Evolutionary conservation across 2,797 vertebrate species (phyloP), one percentile per base, ranked within the genome.

Genomic region (Acropternis orthonyx): DNA sequence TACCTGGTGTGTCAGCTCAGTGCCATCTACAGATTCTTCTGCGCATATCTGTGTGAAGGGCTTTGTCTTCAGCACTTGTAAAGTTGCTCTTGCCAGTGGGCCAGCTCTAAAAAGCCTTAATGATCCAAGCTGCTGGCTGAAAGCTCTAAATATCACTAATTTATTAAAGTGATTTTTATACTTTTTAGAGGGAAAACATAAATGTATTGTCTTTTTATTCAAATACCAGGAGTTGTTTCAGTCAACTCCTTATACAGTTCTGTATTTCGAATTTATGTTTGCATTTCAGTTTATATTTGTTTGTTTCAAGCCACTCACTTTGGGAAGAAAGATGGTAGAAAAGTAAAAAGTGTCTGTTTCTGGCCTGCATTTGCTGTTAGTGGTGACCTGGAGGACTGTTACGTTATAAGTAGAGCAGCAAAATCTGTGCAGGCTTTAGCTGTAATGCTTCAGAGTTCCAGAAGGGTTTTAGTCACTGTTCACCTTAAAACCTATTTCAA

Each of bases 1-100:
- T 20, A 27, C 36, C 22, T 73, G 17, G 1, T 1, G 4, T 71
- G 74, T 87, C 72, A 39, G 1, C 63, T 93, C 89, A 92, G 81
- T 94, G 95, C 80, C 74, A 82, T 56, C 74, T 89, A 17, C 69
- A 92, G 71, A 89, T 79, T 14, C 36, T 30, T 81, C 55, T 85
- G 63, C 67, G 14, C 11, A 1, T 39, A 34, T 27, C 8, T 4
- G 5, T 20, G 15, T 39, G 12, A 17, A 58, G 26, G 13, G 32
- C 30, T 75, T 90, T 75, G 48, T 39, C 28, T 68, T 51, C 44
- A 37, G 10, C 66, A 24, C 14, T 9, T 62, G 21, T 13, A 1
- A 65, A 68, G 37, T 28, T 73, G 28, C 44, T 73, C 15, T 51
- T 88, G 16, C 52, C 34, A 21, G 4, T 51, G 26, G 9, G 6